Evolutionary conservation across 2,888 invertebrate species (phyloP).

Genomic region (Torymus aiolomorphi): DNA sequence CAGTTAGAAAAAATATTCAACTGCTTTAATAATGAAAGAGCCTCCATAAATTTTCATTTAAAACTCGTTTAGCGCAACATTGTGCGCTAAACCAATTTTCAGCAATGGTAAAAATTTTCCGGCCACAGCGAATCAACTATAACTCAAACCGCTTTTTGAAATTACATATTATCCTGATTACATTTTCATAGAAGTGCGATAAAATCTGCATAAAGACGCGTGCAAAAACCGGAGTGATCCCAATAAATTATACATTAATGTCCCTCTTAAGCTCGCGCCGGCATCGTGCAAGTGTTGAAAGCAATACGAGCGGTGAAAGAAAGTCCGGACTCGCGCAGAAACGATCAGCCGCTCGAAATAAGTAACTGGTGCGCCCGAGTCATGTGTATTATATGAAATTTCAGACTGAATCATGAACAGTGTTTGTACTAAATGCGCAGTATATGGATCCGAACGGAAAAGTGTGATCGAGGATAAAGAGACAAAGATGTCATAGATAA

Average conservation of each 20-base stretch:
- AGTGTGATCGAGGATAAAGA: conserved; percentile 17
- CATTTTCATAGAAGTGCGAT: neutral
- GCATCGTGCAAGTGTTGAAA: conserved; percentile 4
- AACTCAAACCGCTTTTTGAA: no score
- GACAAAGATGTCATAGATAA: conserved; percentile 31
- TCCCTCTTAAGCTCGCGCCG: neutral
- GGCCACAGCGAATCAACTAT: no score
- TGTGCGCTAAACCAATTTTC: neutral
- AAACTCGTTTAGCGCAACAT: neutral
- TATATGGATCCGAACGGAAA: neutral
- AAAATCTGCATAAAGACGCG: conserved; percentile 4
- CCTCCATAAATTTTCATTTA: neutral
- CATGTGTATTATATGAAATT: no score
- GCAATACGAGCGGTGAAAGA: neutral
- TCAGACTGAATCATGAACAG: no score
- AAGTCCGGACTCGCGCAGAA: neutral
- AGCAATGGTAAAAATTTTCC: neutral
- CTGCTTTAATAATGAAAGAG: neutral
- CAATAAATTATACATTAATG: conserved; percentile 7
- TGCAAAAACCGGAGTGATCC: neutral
- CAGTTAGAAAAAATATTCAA: no score
- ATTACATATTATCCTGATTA: neutral
- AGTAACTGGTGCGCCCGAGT: conserved; percentile 15
- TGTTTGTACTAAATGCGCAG: no score
- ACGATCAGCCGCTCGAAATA: conserved; percentile 15